These are phyloP conservation scores for Chrysolina oricalcia DNA, from an alignment of 2,888 invertebrate species.

Conservation along the genomic window DNA sequence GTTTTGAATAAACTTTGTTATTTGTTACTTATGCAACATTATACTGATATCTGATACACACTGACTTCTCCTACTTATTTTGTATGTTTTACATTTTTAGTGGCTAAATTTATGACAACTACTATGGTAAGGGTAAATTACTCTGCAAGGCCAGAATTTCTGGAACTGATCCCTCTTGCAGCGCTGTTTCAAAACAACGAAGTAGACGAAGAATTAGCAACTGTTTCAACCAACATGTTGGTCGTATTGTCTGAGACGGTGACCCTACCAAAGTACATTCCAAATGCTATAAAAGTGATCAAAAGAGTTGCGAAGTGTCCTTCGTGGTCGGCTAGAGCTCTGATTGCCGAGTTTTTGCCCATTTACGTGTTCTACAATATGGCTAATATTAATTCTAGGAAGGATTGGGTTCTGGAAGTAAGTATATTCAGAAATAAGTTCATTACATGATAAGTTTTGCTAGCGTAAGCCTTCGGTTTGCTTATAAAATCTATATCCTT, in stretches of 20 bases:
- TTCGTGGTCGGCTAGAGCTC: conserved; percentile 82
- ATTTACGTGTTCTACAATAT: conserved; percentile 83
- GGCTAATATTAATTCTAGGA: conserved; percentile 75
- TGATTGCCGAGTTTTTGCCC: conserved; percentile 81
- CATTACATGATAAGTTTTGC: too few species aligned
- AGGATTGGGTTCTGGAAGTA: conserved; percentile 74
- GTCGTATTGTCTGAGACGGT: conserved; percentile 80
- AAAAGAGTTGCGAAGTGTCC: conserved; percentile 68
- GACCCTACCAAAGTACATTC: conserved; percentile 76
- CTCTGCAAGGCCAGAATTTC: conserved; percentile 74
- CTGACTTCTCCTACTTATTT: neutral
- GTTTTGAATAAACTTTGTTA: too few species aligned
- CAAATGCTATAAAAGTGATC: conserved; percentile 75
- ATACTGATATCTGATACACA: neutral
- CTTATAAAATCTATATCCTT: too few species aligned
- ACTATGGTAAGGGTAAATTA: conserved; percentile 64
- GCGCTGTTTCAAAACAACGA: conserved; percentile 86
- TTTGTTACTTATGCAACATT: neutral
- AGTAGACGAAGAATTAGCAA: conserved; percentile 83
- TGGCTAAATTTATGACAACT: conserved; percentile 65
- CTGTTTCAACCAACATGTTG: conserved; percentile 79
- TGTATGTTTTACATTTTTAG: conserved; percentile 54
- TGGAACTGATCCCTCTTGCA: conserved; percentile 77
- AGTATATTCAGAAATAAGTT: conserved; percentile 25
- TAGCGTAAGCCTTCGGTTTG: too few species aligned